phyloP scores from a whole-genome alignment of 2,797 vertebrate genomes.

The Anguilla marmorata region DNA sequence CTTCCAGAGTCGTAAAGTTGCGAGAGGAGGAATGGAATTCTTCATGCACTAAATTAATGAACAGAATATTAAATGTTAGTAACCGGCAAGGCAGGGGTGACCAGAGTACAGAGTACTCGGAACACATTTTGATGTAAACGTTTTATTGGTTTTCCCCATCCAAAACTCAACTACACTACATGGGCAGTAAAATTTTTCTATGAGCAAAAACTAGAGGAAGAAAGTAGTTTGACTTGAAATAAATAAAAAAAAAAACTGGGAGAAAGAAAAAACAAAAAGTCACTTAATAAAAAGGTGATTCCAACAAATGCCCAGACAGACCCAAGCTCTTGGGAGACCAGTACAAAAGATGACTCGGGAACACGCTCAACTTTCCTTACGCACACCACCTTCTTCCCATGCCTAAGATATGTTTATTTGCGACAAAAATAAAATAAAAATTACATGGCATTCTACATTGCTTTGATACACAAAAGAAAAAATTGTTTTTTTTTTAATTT shows the following conservation, averaged over 20 bases:
- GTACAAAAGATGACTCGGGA: conserved; percentile 45
- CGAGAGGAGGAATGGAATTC: not conserved
- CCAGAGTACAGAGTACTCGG: not conserved
- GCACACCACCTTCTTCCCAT: conserved; percentile 55
- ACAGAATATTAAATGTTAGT: not conserved
- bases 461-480: conserved; percentile 76
- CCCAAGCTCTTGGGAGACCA: conserved; percentile 62
- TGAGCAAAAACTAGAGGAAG: conserved; percentile 68
- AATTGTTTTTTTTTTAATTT: conserved; percentile 26
- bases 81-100: conserved; percentile 12
- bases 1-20: not conserved
- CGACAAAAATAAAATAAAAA: conserved; percentile 36
- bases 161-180: conserved; percentile 87
- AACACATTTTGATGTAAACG: conserved; percentile 77
- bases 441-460: conserved; percentile 73
- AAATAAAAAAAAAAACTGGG: conserved; percentile 80
- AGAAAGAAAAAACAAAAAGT: conserved; percentile 77
- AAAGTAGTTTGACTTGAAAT: conserved; percentile 81
- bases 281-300: conserved; percentile 89
- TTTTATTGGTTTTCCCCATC: conserved; percentile 82
- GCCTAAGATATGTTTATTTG: conserved; percentile 53
- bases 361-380: conserved; percentile 37
- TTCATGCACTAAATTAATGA: not conserved
- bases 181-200: conserved; percentile 86
- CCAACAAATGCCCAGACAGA: conserved; percentile 74